phyloP scores from a whole-genome alignment of 2,113 vertebrate species.

The Bujurquina vittata region DNA sequence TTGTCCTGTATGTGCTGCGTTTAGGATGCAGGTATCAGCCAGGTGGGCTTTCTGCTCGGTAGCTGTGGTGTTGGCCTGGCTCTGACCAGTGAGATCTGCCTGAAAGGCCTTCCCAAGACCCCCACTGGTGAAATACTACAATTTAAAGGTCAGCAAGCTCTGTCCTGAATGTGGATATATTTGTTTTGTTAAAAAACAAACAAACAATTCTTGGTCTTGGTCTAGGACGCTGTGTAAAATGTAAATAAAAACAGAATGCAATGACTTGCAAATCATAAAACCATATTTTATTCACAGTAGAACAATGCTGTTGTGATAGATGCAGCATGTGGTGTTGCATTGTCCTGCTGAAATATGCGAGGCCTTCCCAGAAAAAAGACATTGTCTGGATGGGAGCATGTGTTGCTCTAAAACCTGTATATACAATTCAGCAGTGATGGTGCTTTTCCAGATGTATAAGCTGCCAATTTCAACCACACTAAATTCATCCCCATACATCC shows the following conservation, averaged over 20 bases:
- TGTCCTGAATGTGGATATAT: background rate
- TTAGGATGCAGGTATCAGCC: conserved; percentile 95
- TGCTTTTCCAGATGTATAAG: background rate
- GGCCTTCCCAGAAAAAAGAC: background rate
- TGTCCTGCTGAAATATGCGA: background rate
- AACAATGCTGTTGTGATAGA: background rate
- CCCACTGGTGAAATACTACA: conserved; percentile 96
- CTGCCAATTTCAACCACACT: background rate
- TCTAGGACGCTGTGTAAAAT: background rate
- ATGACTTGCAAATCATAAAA: background rate
- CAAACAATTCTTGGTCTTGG: background rate
- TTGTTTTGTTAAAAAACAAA: background rate
- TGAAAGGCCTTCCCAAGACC: conserved; percentile 97
- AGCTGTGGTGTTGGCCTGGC: conserved; percentile 94
- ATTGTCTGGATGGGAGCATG: background rate
- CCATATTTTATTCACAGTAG: background rate
- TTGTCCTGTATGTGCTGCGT: conserved; percentile 10
- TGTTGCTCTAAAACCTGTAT: too few species aligned
- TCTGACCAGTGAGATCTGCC: conserved; percentile 96
- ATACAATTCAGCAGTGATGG: background rate
- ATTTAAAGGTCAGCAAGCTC: conserved; percentile 88
- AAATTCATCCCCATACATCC: background rate
- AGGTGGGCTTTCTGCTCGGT: conserved; percentile 96
- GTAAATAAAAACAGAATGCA: too few species aligned
- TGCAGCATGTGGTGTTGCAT: background rate